Evolutionary conservation across 2,113 vertebrate species (phyloP).

Genomic region (Aythya baeri): DNA sequence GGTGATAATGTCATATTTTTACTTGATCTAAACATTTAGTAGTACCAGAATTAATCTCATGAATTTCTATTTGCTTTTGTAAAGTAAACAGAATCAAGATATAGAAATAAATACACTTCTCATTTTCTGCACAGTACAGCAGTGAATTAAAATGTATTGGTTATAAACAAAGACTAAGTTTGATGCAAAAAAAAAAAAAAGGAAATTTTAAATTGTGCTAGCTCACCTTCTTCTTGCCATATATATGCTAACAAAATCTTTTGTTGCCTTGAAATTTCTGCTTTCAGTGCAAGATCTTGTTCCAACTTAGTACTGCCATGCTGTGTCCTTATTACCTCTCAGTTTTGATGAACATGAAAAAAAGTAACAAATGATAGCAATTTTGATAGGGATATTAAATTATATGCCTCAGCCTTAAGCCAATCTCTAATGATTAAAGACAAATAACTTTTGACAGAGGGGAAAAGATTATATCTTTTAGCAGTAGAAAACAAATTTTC

Average conservation of each 20-base stretch:
- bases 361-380: not conserved
- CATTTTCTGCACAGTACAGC: not conserved
- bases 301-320: not conserved
- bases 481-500: not conserved
- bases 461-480: not conserved
- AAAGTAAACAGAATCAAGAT: not conserved
- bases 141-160: not conserved
- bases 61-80: not conserved
- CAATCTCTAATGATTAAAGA: not conserved
- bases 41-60: not conserved
- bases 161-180: not conserved
- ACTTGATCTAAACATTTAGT: not conserved
- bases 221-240: not conserved
- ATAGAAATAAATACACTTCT: not conserved
- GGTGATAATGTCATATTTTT: not conserved
- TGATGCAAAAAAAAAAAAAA: not conserved
- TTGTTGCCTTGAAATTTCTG: not conserved
- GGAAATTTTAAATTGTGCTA: not conserved
- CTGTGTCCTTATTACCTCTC: not conserved
- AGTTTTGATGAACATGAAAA: not conserved
- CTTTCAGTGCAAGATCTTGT: not conserved
- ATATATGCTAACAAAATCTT: not conserved
- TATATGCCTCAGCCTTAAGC: not conserved
- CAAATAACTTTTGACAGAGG: not conserved
- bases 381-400: not conserved